A percentile compares a stretch with the other conserved stretches of the same genome.
Evolutionary conservation across 53 echinoderm and acorn worm genomes (phyloP).

Genomic region (Paracentrotus lividus): DNA sequence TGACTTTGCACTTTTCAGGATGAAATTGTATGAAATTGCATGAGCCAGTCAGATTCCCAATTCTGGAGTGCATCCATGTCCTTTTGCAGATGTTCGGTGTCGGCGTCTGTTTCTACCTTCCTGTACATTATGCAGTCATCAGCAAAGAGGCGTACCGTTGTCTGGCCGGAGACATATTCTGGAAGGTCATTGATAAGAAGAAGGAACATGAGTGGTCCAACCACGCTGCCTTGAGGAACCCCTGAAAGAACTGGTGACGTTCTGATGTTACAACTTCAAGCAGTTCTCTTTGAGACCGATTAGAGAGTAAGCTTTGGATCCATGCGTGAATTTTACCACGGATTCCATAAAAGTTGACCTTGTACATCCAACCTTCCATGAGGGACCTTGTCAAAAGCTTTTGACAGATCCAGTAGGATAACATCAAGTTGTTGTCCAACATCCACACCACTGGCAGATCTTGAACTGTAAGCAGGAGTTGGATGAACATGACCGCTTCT

Average conservation of each 20-base stretch:
- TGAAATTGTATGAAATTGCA: conserved; percentile 28
- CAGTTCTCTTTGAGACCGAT: neutral
- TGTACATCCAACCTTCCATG: neutral
- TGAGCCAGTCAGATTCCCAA: neutral
- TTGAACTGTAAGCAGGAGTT: neutral
- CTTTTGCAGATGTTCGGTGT: neutral
- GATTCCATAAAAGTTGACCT: neutral
- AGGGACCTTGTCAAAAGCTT: neutral
- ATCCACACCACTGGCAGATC: neutral
- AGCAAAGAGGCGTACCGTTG: neutral
- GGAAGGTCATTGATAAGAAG: neutral
- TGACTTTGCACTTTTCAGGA: neutral
- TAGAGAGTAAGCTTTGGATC: neutral
- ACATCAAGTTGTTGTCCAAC: neutral
- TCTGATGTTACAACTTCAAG: neutral
- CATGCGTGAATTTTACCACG: neutral
- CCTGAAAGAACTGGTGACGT: neutral
- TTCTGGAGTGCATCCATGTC: neutral
- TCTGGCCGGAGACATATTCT: neutral
- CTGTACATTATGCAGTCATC: neutral
- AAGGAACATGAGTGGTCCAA: conserved; percentile 43
- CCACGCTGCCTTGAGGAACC: neutral
- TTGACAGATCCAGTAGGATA: neutral
- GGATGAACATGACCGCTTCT: neutral
- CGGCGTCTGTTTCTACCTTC: neutral